phyloP scores from a whole-genome alignment of 2,113 vertebrate species.

The Sceloporus tristichus region DNA sequence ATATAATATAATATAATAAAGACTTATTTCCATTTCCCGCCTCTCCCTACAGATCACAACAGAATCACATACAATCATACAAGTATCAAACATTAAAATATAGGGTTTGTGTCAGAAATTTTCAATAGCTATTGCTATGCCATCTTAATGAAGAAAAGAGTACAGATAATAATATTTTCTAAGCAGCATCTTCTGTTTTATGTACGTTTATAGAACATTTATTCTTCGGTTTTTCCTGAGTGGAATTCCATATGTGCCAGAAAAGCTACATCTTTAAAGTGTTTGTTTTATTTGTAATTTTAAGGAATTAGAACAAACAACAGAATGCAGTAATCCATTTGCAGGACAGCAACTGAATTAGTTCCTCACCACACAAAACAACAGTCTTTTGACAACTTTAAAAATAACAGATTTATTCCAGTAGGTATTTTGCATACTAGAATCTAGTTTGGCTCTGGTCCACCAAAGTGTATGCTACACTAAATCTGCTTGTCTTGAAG shows the following conservation, averaged over 20 bases:
- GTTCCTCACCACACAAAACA: neutral
- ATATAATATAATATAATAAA: too few relatives aligned
- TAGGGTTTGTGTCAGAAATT: neutral
- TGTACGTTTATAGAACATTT: neutral
- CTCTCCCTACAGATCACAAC: too few relatives aligned
- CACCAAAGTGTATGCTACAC: neutral
- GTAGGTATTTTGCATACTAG: neutral
- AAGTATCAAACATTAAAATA: too few relatives aligned
- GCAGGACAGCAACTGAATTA: neutral
- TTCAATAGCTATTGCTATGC: neutral
- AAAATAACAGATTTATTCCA: neutral
- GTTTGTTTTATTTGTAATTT: rapidly evolving
- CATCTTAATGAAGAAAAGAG: neutral
- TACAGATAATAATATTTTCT: neutral
- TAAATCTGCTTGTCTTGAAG: neutral
- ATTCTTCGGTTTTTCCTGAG: neutral
- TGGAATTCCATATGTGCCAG: neutral
- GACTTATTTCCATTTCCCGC: too few relatives aligned
- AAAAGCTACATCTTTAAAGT: too few relatives aligned
- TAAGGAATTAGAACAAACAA: neutral
- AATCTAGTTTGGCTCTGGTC: too few relatives aligned
- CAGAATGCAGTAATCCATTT: constrained; percentile 16
- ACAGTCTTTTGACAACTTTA: neutral
- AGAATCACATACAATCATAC: too few relatives aligned
- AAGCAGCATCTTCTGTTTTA: neutral